Evolutionary conservation across 2,113 vertebrate genomes (phyloP).

Genomic region (Carassius gibelio): DNA sequence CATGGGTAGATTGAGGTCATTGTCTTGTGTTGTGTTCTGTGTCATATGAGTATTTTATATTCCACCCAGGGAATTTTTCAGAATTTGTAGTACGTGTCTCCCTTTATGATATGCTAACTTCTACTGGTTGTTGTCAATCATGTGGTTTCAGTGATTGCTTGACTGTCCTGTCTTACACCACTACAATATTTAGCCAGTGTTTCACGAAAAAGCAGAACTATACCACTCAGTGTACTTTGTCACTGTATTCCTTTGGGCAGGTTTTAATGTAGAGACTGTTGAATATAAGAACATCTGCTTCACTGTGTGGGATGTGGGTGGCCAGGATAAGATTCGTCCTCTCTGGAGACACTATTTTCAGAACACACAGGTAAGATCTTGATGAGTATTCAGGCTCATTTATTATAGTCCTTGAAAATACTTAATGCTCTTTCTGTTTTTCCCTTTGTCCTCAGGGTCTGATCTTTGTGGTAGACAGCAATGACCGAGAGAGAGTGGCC

Average conservation of each 20-base stretch:
- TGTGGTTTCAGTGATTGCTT: not conserved
- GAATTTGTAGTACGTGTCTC: too few relatives aligned
- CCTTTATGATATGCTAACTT: not conserved
- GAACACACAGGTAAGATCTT: not conserved
- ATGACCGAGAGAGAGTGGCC: conserved; percentile 85
- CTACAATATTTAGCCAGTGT: not conserved
- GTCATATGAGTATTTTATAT: not conserved
- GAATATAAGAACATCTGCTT: too few relatives aligned
- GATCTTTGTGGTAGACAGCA: conserved; percentile 94
- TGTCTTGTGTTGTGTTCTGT: not conserved
- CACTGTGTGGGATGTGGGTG: too few relatives aligned
- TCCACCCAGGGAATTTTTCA: not conserved
- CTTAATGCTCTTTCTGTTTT: not conserved
- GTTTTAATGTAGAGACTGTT: too few relatives aligned
- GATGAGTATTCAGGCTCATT: not conserved
- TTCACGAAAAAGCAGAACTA: not conserved
- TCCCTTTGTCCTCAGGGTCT: conserved; percentile 78
- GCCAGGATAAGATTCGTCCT: too few relatives aligned
- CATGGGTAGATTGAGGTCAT: not conserved
- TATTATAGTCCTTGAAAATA: not conserved
- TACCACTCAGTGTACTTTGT: not conserved
- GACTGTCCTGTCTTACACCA: not conserved
- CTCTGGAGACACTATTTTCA: too few relatives aligned
- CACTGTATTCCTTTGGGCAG: not conserved
- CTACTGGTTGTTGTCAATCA: not conserved